Evolutionary conservation across 2,888 invertebrate genomes (phyloP).

Genomic region (Epicampocera succincta): DNA sequence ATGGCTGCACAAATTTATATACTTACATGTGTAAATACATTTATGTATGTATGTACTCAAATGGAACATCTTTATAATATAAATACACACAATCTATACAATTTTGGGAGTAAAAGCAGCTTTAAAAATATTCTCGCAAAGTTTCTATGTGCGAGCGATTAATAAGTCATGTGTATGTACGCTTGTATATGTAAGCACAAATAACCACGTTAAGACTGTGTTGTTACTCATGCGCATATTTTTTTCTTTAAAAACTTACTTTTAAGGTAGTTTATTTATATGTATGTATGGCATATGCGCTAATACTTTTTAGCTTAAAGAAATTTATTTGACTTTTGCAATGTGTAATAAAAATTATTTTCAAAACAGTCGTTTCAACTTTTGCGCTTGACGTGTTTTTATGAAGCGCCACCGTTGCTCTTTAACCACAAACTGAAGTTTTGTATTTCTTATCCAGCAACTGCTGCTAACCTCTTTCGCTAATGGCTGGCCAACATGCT

Average conservation of each 20-base stretch:
- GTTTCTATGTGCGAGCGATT: background rate
- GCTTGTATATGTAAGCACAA: background rate
- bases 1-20: too few relatives aligned
- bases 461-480: conserved; percentile 14
- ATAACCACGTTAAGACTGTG: background rate
- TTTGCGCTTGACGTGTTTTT: conserved; percentile 26
- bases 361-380: background rate
- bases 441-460: conserved; percentile 23
- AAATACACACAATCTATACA: too few relatives aligned
- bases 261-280: conserved; percentile 55
- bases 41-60: too few relatives aligned
- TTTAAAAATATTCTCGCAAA: too few relatives aligned
- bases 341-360: too few relatives aligned
- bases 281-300: too few relatives aligned
- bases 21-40: too few relatives aligned
- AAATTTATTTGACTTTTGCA: background rate
- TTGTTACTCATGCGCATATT: conserved; percentile 51
- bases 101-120: too few relatives aligned
- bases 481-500: conserved; percentile 22
- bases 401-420: conserved; percentile 63
- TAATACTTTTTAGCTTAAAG: background rate
- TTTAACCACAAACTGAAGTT: conserved; percentile 62
- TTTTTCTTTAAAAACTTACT: conserved; percentile 52
- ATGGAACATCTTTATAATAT: too few relatives aligned
- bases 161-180: background rate